Conservation (phyloP, 53 echinoderm and acorn worm species). For the Echinarachnius parma region DNA sequence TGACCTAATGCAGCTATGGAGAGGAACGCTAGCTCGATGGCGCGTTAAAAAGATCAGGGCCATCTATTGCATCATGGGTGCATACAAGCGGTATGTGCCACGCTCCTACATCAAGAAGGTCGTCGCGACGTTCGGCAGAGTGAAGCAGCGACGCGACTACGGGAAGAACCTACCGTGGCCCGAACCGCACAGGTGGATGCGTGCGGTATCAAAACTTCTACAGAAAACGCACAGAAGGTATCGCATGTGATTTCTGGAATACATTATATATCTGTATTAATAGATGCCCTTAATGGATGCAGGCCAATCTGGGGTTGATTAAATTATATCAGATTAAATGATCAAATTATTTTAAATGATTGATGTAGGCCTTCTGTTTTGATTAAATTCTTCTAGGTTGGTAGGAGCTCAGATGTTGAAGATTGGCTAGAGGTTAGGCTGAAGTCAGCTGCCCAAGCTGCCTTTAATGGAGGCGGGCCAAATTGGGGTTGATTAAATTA, state of each 20-base stretch:
- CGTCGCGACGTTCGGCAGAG: slow-evolving; percentile 66
- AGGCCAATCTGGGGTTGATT: too few relatives aligned
- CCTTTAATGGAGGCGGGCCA: too few relatives aligned
- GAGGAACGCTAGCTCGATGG: slow-evolving; percentile 82
- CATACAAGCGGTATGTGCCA: slow-evolving; percentile 76
- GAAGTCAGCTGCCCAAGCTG: too few relatives aligned
- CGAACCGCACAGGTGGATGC: slow-evolving; percentile 68
- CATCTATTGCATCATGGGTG: slow-evolving; percentile 80
- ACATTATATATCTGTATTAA: neutral
- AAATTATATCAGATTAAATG: too few relatives aligned
- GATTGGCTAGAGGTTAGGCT: too few relatives aligned
- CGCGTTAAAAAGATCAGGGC: slow-evolving; percentile 75
- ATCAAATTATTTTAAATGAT: too few relatives aligned
- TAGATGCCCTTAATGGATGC: neutral
- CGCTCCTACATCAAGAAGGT: slow-evolving; percentile 77
- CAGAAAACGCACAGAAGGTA: slow-evolving; percentile 72
- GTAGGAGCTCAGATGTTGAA: too few relatives aligned
- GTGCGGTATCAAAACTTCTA: slow-evolving; percentile 64
- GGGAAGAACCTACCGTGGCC: slow-evolving; percentile 90
- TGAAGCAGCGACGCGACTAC: slow-evolving; percentile 61
- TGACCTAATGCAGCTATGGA: slow-evolving; percentile 91
- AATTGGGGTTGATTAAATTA: too few relatives aligned
- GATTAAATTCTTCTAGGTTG: too few relatives aligned
- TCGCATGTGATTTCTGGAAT: neutral
- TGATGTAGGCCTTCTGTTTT: too few relatives aligned